Evolutionary conservation across 2,113 vertebrate species (phyloP).

Genomic region (Pluvialis apricaria): DNA sequence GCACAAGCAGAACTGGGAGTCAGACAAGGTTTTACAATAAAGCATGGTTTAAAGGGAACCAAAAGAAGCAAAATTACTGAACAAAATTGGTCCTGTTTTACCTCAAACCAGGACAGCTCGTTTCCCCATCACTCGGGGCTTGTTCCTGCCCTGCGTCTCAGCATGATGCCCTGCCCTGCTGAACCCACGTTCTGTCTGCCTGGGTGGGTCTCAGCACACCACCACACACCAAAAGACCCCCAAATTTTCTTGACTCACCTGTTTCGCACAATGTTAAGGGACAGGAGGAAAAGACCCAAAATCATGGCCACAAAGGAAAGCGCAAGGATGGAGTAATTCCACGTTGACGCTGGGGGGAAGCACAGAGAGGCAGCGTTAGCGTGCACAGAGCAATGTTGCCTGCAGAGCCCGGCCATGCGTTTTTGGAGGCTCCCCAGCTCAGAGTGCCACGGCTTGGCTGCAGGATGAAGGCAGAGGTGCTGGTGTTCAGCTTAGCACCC

Average conservation of each 20-base stretch:
- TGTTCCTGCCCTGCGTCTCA: background rate
- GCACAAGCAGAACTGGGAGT: background rate
- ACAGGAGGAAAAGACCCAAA: slow-evolving; percentile 80
- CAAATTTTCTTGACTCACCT: slow-evolving; percentile 71
- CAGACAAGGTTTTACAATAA: background rate
- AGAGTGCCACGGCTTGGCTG: background rate
- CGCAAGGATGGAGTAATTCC: slow-evolving; percentile 81
- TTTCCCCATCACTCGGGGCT: background rate
- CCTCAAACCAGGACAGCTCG: too few relatives aligned
- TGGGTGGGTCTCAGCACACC: background rate
- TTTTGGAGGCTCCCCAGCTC: background rate
- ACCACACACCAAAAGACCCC: background rate
- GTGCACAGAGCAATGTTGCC: background rate
- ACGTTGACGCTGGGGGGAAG: slow-evolving; percentile 72
- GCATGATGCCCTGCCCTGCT: background rate
- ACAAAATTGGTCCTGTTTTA: too few relatives aligned
- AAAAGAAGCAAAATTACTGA: too few relatives aligned
- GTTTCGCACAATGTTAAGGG: slow-evolving; percentile 76
- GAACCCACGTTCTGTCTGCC: background rate
- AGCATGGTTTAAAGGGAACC: background rate
- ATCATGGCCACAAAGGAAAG: slow-evolving; percentile 69
- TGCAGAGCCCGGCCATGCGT: background rate
- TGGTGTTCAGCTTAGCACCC: background rate
- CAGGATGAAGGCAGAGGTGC: background rate
- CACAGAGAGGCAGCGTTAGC: background rate